Evolutionary conservation across 2,797 vertebrate genomes (phyloP).

Genomic region (Siniperca obscura): DNA sequence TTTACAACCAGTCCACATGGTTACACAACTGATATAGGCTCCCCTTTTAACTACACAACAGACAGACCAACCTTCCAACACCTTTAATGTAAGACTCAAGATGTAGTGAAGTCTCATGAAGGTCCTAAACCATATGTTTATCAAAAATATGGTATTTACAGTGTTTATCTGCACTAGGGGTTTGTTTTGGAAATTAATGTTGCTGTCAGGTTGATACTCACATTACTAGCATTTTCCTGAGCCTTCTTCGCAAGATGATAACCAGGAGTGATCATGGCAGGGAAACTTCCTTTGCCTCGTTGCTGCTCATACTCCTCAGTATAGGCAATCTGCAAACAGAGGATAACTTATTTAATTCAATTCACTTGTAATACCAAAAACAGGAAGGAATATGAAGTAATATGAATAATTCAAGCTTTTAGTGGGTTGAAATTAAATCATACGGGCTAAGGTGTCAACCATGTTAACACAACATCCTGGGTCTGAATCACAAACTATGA

Average conservation of each 20-base stretch:
- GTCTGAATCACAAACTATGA: neutral
- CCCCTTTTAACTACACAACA: conserved; percentile 16
- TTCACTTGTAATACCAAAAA: neutral
- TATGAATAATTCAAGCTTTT: neutral
- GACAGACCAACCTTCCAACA: neutral
- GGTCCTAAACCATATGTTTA: neutral
- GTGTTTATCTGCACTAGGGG: neutral
- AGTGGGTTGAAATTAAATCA: neutral
- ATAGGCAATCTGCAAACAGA: conserved; percentile 80
- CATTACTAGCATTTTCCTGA: conserved; percentile 87
- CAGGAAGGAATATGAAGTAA: neutral
- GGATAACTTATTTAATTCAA: neutral
- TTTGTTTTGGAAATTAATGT: neutral
- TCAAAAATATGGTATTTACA: neutral
- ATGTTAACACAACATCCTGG: neutral
- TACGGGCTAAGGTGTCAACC: neutral
- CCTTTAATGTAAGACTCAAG: neutral
- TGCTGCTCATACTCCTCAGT: conserved; percentile 87
- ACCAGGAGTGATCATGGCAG: conserved; percentile 90
- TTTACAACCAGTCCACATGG: conserved; percentile 11
- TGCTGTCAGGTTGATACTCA: conserved; percentile 75
- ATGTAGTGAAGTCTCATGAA: neutral
- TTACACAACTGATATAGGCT: conserved; percentile 2
- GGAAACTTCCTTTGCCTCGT: conserved; percentile 89
- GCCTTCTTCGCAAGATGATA: conserved; percentile 89